Conservation (phyloP, 1,140 invertebrate species). For the Hylaeus volcanicus region DNA sequence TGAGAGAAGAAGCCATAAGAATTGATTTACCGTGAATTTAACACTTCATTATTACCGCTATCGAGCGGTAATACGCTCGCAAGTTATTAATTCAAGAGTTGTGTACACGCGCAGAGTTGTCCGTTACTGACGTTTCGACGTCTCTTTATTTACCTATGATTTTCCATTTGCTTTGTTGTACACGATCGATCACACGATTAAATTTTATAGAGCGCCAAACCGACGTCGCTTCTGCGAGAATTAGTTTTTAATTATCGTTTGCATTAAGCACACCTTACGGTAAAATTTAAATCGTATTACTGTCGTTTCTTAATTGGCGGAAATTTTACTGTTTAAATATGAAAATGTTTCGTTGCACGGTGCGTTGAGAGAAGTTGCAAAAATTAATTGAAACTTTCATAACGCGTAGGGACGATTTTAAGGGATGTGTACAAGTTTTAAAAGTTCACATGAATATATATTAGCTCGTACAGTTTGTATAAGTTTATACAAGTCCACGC, state of each 20-base stretch:
- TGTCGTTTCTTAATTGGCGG: constrained; percentile 6
- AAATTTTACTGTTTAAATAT: constrained; percentile 23
- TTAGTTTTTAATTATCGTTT: neutral
- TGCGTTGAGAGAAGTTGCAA: too few relatives aligned
- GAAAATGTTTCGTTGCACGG: too few relatives aligned
- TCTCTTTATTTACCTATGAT: neutral
- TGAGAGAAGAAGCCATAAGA: too few relatives aligned
- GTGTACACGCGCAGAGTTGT: neutral
- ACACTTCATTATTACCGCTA: neutral
- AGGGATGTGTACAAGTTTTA: too few relatives aligned
- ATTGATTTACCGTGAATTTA: too few relatives aligned
- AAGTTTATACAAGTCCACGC: too few relatives aligned
- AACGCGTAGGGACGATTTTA: too few relatives aligned
- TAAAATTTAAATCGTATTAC: neutral
- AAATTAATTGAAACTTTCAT: too few relatives aligned
- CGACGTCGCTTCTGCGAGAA: neutral
- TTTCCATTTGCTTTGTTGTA: neutral
- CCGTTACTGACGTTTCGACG: neutral
- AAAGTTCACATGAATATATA: too few relatives aligned
- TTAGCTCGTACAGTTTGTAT: too few relatives aligned
- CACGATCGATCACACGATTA: neutral
- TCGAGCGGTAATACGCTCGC: neutral
- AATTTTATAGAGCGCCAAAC: neutral
- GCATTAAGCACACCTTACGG: neutral
- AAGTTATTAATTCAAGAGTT: too few relatives aligned